These are phyloP conservation scores for Macropis europaea DNA, from an alignment of 2,888 invertebrate species.

Conservation along the genomic window DNA sequence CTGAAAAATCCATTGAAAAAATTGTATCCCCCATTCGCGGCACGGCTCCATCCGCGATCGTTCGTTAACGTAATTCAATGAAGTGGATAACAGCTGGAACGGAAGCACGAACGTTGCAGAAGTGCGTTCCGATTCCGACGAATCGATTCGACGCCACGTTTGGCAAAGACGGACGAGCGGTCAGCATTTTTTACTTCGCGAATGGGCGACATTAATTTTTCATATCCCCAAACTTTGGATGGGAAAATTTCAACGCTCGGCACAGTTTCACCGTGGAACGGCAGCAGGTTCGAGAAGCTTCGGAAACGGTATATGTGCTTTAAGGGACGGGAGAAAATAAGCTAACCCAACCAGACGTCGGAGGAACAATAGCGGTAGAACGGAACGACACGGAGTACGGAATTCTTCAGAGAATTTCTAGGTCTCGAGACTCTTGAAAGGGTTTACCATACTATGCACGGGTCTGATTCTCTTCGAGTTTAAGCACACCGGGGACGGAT, in stretches of 20 bases:
- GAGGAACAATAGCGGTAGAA: not conserved
- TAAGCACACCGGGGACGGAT: not conserved
- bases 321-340: not conserved
- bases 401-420: not conserved
- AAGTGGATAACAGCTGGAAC: slow-evolving; percentile 7
- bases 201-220: slow-evolving; percentile 17
- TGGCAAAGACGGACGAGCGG: not conserved
- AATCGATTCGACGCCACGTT: not conserved
- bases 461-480: not conserved
- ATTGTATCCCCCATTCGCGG: slow-evolving; percentile 1
- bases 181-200: not conserved
- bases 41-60: not conserved
- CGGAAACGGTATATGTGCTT: not conserved
- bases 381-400: not conserved
- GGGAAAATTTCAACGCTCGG: not conserved
- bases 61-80: slow-evolving; percentile 41
- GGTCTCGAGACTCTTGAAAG: not conserved
- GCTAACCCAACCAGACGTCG: not conserved
- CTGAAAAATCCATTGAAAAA: not conserved
- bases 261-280: not conserved
- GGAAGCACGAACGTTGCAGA: not conserved
- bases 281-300: not conserved
- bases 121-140: slow-evolving; percentile 8
- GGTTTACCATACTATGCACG: not conserved
- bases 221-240: not conserved